Evolutionary conservation across 2,113 vertebrate species (phyloP), one percentile per base, ranked within the genome.

Genomic region (Heterotis niloticus): DNA sequence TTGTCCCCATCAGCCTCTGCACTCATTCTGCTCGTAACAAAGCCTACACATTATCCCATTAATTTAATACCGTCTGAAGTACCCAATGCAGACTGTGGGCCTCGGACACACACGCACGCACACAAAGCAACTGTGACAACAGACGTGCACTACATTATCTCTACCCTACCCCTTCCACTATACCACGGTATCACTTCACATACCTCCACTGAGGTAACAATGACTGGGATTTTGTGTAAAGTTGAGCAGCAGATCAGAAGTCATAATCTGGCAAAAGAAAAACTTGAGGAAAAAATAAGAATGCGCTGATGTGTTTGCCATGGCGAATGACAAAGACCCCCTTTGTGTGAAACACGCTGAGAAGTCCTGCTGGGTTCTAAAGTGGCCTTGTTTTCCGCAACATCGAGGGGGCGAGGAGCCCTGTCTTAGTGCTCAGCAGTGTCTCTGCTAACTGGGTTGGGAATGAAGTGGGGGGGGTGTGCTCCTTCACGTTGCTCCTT

Each of bases 41-140:
- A 59, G n/a, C 18, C 71, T 67, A 52, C 23, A 56, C 56, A 62
- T 64, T 26, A 72, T 57, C 75, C 67, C 68, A 71, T 73, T 56
- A 77, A 77, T 56, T 64, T 59, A 28, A 76, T 76, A 64, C 54
- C 52, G 69, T n/a, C 60, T 26, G 29, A 72, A 20, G 79, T 76
- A 81, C 73, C 60, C 66, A 64, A 79, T 80, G 74, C 60, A 24
- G 77, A 12, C 66, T 44, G 70, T 23, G 28, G 4, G 34, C 34
- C 7, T 7, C 54, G 66, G 20, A 62, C 56, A 20, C 29, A 17
- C 57, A 64, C 54, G 66, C 10, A 62, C 56, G 28, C 29, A 17
- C 57, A 64, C 26, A 56, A 29, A n/a, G 57, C 26, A 62, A 59
- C 54, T 60, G 54, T 28, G 20, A 62, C 60, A 62, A 62, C 14